Evolutionary conservation across 1,140 invertebrate species (phyloP).

Genomic region (Nasonia longicornis): DNA sequence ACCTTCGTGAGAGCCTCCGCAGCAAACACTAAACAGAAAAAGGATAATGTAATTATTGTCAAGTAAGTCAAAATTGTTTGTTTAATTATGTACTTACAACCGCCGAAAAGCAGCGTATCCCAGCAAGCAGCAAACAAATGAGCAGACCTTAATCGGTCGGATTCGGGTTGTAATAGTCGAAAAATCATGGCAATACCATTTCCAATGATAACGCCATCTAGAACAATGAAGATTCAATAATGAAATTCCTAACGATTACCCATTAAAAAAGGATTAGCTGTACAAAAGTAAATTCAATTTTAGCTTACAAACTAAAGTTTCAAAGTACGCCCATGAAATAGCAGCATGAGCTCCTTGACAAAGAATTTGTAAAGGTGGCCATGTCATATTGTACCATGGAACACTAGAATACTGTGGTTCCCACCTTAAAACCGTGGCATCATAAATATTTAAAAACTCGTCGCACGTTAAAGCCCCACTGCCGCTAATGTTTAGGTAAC

Average conservation of each 20-base stretch:
- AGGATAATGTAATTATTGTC: background rate
- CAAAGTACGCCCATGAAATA: slow-evolving; percentile 80
- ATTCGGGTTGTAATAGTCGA: slow-evolving; percentile 68
- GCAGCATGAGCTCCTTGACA: slow-evolving; percentile 74
- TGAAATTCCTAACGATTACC: background rate
- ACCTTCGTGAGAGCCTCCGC: slow-evolving; percentile 82
- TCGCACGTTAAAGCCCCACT: slow-evolving; percentile 76
- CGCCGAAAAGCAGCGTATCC: slow-evolving; percentile 80
- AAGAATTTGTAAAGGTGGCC: slow-evolving; percentile 73
- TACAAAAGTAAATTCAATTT: slow-evolving; percentile 22
- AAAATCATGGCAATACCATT: slow-evolving; percentile 80
- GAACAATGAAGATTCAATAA: slow-evolving; percentile 47
- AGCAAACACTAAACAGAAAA: slow-evolving; percentile 76
- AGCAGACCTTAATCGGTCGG: slow-evolving; percentile 72
- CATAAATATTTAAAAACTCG: slow-evolving; percentile 86
- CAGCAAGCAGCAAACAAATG: slow-evolving; percentile 77
- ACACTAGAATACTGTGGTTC: slow-evolving; percentile 75
- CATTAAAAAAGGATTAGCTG: background rate
- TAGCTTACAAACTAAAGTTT: slow-evolving; percentile 79
- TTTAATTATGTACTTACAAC: slow-evolving; percentile 70
- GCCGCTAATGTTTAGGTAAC: slow-evolving; percentile 79
- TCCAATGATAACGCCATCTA: slow-evolving; percentile 76
- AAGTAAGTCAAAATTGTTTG: background rate
- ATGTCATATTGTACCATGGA: slow-evolving; percentile 78
- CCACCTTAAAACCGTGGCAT: slow-evolving; percentile 81